Evolutionary conservation across 2,797 vertebrate species (phyloP).

Genomic region (Vespertilio murinus): DNA sequence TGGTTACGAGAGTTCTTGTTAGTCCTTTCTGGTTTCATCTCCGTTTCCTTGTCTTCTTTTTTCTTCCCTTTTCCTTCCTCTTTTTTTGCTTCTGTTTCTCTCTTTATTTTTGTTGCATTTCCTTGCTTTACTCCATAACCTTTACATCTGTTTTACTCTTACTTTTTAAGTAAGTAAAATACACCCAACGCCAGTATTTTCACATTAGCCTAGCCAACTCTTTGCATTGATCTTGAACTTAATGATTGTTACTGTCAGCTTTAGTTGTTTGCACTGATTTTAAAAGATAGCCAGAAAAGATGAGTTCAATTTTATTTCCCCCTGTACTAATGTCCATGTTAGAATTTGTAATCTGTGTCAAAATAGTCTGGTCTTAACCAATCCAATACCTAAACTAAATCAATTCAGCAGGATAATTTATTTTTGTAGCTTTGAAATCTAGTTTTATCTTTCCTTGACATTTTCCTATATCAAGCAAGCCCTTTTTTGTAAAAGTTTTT

Average conservation of each 20-base stretch:
- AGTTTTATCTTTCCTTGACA: neutral
- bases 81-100: neutral
- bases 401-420: neutral
- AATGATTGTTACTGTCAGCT: neutral
- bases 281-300: neutral
- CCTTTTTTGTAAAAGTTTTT: neutral
- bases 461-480: neutral
- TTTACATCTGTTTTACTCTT: neutral
- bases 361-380: neutral
- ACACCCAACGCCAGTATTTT: neutral
- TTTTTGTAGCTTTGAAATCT: neutral
- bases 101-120: neutral
- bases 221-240: neutral
- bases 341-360: conserved; percentile 6
- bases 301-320: neutral
- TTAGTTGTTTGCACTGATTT: neutral
- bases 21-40: neutral
- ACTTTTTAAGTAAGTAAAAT: neutral
- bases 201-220: neutral
- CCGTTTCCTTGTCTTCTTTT: neutral
- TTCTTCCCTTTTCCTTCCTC: neutral
- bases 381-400: neutral
- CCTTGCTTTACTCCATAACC: neutral
- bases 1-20: neutral
- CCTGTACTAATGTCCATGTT: neutral